Evolutionary conservation across 2,113 vertebrate species (phyloP), one percentile per base, ranked within the genome.

Genomic region (Petromus typicus): DNA sequence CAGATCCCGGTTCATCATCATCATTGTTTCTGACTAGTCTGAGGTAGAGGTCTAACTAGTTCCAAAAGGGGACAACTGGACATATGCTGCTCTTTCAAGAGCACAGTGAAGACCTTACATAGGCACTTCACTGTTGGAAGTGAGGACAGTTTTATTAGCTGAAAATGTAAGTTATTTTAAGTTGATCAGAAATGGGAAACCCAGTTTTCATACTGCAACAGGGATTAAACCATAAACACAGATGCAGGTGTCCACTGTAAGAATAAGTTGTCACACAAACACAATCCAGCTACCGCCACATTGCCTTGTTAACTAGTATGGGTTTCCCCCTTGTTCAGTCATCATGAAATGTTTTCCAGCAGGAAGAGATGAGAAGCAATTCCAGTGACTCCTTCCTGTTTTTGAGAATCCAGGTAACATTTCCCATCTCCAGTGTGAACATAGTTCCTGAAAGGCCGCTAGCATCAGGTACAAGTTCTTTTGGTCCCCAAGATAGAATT

Each of bases 401-500:
- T 93, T 82, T 82, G 59, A 86, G 88, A 95, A 95, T 64, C 87
- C 59, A 61, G 30, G 78, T 94, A 75, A 64, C 40, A 85, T 96
- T 85, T 64, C 30, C 71, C 27, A 75, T 84, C 76, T 78, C 51
- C 51, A 81, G 12, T 48, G 48, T 90, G 81, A 93, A 81, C 34
- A 63, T 64, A 63, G 22, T 95, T 95, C 78, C 30, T 83, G 85
- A 71, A 92, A 88, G 85, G 87, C 85, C 64, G 67, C 27, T 88
- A 78, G 67, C 64, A 90, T 32, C 54, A 73, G 56, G 11, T 18
- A 25, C 66, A 73, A 57, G 27, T 37, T 88, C 64, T 78, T 59
- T 89, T 92, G 51, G 90, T 82, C 93, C 43, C 27, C 59, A 48
- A 48, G 81, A 89, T 69, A 86, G 63, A 96, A 96, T 80, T 95